Conservation (phyloP, 1,140 invertebrate species). For the Brachionus angularis region DNA sequence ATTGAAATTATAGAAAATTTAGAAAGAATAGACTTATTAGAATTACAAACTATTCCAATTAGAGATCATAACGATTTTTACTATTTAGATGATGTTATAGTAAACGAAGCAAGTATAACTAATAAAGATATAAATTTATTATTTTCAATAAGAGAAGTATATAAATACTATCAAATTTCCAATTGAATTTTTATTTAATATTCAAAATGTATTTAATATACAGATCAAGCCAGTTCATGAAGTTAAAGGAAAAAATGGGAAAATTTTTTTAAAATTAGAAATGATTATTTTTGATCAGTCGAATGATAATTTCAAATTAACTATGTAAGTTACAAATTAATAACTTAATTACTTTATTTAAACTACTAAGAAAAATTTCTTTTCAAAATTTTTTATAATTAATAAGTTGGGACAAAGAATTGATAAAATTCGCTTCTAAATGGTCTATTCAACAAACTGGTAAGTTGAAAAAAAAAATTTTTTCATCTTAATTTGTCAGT, state of each 20-base stretch:
- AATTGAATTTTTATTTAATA: neutral
- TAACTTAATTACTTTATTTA: neutral
- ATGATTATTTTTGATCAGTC: constrained; percentile 23
- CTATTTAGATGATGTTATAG: neutral
- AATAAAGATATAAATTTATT: constrained; percentile 24
- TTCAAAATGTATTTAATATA: too few species aligned
- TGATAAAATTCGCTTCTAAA: constrained; percentile 25
- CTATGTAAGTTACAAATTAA: neutral
- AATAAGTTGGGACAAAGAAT: constrained; percentile 37
- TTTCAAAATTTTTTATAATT: neutral
- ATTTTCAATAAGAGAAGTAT: constrained; percentile 12
- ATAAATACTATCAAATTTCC: neutral
- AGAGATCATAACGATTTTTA: constrained; percentile 33
- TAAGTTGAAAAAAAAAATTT: neutral
- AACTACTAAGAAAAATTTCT: neutral
- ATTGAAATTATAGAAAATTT: constrained; percentile 12
- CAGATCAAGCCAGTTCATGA: neutral
- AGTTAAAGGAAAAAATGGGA: neutral
- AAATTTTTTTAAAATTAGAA: neutral
- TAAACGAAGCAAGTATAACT: neutral
- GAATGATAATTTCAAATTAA: neutral
- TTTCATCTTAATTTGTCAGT: neutral
- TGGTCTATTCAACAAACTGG: constrained; percentile 5
- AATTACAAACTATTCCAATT: neutral
- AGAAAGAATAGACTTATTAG: neutral